Evolutionary conservation across 92 coral and sea anemone genomes (phyloP).

Genomic region (Actinostola sp.): DNA sequence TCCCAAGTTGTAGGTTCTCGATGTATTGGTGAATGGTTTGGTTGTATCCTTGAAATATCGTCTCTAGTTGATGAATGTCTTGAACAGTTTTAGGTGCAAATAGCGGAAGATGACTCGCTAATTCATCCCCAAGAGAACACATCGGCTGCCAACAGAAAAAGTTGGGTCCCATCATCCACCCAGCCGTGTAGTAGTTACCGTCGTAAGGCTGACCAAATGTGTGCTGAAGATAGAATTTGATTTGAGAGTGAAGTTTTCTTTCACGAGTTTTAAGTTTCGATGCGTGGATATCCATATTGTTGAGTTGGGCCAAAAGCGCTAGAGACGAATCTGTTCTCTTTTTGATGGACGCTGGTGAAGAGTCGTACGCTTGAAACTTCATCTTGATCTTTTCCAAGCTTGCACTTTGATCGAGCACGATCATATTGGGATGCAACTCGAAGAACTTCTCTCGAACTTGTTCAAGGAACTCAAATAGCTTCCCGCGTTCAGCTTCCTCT

Average conservation of each 20-base stretch:
- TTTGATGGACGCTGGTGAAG: conserved; percentile 68
- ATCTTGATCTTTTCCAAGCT: conserved; percentile 37
- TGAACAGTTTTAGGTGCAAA: conserved; percentile 52
- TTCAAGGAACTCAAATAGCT: conserved; percentile 59
- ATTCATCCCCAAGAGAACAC: conserved; percentile 52
- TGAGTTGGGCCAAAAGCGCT: conserved; percentile 58
- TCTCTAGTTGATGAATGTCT: conserved; percentile 55
- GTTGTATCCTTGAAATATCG: conserved; percentile 52
- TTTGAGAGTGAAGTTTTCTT: conserved; percentile 78
- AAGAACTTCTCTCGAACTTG: conserved; percentile 53
- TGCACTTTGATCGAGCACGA: conserved; percentile 25
- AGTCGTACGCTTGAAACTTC: conserved; percentile 59
- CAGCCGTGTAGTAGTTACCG: conserved; percentile 69
- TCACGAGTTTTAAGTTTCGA: conserved; percentile 69
- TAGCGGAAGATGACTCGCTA: conserved; percentile 31
- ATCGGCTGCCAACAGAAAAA: conserved; percentile 84
- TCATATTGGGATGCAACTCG: conserved; percentile 58
- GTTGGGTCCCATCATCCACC: conserved; percentile 92
- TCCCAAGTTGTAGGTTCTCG: conserved; percentile 76
- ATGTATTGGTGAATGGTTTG: conserved; percentile 59
- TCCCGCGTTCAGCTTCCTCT: conserved; percentile 67
- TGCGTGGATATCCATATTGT: conserved; percentile 38
- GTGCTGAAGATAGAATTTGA: conserved; percentile 69
- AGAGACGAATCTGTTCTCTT: conserved; percentile 71
- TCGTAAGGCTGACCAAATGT: conserved; percentile 78